Percentiles rank a stretch among this genome's conserved stretches.
Evolutionary conservation across 64 coral and sea anemone genomes (phyloP).

Genomic region (Trachythela sp.): DNA sequence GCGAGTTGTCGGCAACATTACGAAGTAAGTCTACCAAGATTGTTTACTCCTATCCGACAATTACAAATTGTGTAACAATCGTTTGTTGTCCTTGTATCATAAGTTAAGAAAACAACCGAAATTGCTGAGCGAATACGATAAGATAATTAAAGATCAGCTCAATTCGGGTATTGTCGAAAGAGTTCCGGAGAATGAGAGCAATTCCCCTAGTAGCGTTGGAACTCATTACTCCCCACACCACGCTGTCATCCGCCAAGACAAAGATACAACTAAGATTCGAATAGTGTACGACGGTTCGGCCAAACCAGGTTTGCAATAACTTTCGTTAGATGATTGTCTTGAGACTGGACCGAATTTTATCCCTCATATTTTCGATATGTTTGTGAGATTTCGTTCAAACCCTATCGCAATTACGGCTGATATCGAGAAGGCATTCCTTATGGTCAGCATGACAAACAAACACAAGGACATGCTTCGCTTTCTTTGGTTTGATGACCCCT

Average conservation of each 20-base stretch:
- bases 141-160: too few species aligned
- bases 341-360: neutral
- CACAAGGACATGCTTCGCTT: conserved; percentile 36
- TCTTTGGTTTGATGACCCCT: neutral
- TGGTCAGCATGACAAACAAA: neutral
- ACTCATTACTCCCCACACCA: too few species aligned
- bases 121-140: neutral
- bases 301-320: neutral
- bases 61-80: neutral
- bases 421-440: neutral
- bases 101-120: neutral
- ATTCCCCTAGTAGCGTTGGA: too few species aligned
- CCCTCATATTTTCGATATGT: conserved; percentile 13
- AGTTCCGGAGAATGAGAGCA: too few species aligned
- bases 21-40: neutral
- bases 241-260: too few species aligned
- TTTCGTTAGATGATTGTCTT: neutral
- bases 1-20: neutral
- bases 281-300: neutral
- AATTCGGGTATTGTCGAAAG: too few species aligned
- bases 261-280: neutral
- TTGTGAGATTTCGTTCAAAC: neutral
- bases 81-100: neutral
- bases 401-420: neutral
- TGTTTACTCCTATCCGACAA: neutral